Evolutionary conservation across 2,888 invertebrate genomes (phyloP), one percentile per base, ranked within the genome.

Genomic region (Heliconius erato): DNA sequence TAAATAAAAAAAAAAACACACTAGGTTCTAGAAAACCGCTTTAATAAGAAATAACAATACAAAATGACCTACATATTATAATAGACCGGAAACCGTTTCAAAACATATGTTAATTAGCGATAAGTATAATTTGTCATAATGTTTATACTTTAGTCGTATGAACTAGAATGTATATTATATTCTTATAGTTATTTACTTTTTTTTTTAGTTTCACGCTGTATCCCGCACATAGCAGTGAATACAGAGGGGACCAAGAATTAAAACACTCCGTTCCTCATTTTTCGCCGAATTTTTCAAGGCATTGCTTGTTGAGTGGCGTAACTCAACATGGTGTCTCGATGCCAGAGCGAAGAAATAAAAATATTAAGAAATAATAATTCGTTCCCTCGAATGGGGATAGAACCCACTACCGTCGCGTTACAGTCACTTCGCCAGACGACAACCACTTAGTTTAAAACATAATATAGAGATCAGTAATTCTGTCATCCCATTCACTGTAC

Each of bases 101-200:
- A 67, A 67, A 67, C 28, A 28, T 67, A 16, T 67, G 67, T 67
- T 32, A 67, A 67, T 67, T 67, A 28, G 67, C 67, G 67, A 67
- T 67, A 67, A 67, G 67, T 16, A 28, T 32, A 67, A 67, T 16
- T 67, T 28, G 67, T 67, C 67, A 67, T 32, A 23, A 28, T 67
- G 67, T 67, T 28, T 67, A 67, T 16, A 67, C 16, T 26, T 67
- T 67, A 67, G 26, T 26, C 28, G 1, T 67, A 26, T 14, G 28
- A 4, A 40, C 40, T 63, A 63, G 1, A 63, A 28, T 2, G 5
- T 16, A 28, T 28, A 28, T 28, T 3, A 28, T 28, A 6, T 40
- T 40, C 9, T 11, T 40, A 35, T 28, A 28, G 67, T 32, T 67
- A 67, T 16, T 7, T 67, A 2, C 12, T 65, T 67, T 28, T n/a